These are phyloP conservation scores for Disparrhopalites patrizii DNA, from an alignment of 2,888 invertebrate species.

Conservation along the genomic window DNA sequence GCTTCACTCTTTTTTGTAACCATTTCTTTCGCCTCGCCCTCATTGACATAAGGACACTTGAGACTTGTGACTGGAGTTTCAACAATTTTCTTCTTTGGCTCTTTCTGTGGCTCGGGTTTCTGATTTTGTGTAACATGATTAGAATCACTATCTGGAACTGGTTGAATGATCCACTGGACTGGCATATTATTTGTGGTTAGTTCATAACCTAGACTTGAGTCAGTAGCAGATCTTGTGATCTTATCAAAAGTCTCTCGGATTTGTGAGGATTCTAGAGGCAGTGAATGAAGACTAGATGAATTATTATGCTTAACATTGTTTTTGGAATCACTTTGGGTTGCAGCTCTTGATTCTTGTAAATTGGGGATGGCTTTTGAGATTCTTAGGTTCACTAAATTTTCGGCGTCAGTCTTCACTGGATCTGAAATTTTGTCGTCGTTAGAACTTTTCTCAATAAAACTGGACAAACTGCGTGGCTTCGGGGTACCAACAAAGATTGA, in stretches of 20 bases:
- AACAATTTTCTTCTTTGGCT: slow-evolving; percentile 33
- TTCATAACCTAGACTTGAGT: slow-evolving; percentile 37
- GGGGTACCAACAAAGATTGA: slow-evolving; percentile 4
- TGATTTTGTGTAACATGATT: slow-evolving; percentile 24
- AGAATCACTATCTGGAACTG: slow-evolving; percentile 9
- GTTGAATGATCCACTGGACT: slow-evolving; percentile 16
- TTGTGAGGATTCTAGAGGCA: slow-evolving; percentile 34
- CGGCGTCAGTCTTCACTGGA: slow-evolving; percentile 7
- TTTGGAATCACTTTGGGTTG: background rate
- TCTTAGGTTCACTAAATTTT: slow-evolving; percentile 44
- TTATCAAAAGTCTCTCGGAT: background rate
- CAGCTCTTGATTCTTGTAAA: slow-evolving; percentile 1
- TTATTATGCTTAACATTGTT: slow-evolving; percentile 11
- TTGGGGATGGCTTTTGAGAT: slow-evolving; percentile 42
- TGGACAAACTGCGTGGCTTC: slow-evolving; percentile 4
- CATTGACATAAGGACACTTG: slow-evolving; percentile 46
- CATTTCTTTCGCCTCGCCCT: background rate
- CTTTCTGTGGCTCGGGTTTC: slow-evolving; percentile 32
- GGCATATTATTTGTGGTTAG: background rate
- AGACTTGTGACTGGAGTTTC: slow-evolving; percentile 40
- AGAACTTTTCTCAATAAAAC: background rate
- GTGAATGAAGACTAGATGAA: slow-evolving; percentile 47
- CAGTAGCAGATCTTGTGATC: slow-evolving; percentile 43
- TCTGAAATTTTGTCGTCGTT: background rate
- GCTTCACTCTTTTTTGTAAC: background rate